Conservation (phyloP, 2,888 invertebrate genomes). For the Flabesymbios commensalis region DNA sequence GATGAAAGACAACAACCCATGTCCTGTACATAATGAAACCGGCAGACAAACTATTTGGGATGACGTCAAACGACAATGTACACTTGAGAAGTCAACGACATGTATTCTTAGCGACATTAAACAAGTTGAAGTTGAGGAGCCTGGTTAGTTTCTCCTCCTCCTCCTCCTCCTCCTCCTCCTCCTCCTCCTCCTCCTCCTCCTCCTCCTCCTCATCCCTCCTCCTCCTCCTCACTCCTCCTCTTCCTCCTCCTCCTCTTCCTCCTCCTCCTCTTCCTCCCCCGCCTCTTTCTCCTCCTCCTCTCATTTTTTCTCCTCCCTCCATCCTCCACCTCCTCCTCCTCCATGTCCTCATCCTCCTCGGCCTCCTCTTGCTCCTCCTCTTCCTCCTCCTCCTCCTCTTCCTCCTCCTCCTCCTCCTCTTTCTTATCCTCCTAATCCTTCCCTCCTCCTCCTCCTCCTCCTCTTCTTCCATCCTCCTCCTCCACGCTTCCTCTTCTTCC, state of each 20-base stretch:
- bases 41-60: too few species aligned
- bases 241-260: not conserved
- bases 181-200: not conserved
- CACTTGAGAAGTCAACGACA: too few species aligned
- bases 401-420: not conserved
- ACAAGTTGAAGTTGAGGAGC: too few species aligned
- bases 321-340: not conserved
- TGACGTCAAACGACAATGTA: too few species aligned
- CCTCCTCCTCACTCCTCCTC: not conserved
- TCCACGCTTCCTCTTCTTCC: not conserved
- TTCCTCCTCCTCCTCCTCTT: constrained; percentile 1
- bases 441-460: not conserved
- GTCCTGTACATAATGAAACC: too few species aligned
- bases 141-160: too few species aligned
- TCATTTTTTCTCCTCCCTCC: too few species aligned
- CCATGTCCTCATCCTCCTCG: not conserved
- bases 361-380: constrained; percentile 1
- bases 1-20: too few species aligned
- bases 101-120: too few species aligned
- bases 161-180: not conserved
- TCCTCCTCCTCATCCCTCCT: not conserved
- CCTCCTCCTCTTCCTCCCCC: not conserved
- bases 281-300: not conserved
- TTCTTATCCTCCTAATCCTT: not conserved
- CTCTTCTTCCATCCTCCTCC: not conserved